A percentile compares a stretch with the other conserved stretches of the same genome.
Conservation (phyloP, 2,888 invertebrate species). For the Imbricaverruca yamaguchii region DNA sequence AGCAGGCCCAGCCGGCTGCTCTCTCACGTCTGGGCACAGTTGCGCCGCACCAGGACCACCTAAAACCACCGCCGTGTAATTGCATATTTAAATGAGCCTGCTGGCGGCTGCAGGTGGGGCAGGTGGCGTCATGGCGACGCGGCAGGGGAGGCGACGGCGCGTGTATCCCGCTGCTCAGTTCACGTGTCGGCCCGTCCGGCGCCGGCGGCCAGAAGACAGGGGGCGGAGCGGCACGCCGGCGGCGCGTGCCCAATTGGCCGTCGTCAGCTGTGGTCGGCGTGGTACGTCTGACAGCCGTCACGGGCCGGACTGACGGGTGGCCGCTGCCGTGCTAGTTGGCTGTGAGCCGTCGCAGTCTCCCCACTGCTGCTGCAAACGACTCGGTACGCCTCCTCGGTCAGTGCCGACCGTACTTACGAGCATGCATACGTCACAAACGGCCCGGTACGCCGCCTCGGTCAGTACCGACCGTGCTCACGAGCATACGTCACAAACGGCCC, state of each 20-base stretch:
- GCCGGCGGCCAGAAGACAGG: background rate
- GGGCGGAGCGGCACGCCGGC: background rate
- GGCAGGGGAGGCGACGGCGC: background rate
- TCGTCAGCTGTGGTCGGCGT: background rate
- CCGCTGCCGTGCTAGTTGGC: background rate
- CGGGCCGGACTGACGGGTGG: background rate
- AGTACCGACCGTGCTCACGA: no score
- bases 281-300: background rate
- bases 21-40: background rate
- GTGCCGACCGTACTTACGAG: no score
- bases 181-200: background rate
- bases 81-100: background rate
- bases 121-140: background rate
- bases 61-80: background rate
- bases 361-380: no score
- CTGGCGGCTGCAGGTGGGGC: background rate
- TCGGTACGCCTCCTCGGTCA: no score
- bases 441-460: no score
- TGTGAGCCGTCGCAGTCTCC: background rate
- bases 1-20: background rate
- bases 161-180: background rate
- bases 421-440: no score
- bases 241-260: background rate
- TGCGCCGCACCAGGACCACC: background rate
- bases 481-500: no score